A percentile compares a stretch with the other conserved stretches of the same genome.
phyloP scores from a whole-genome alignment of 1,140 invertebrate genomes.

The Mylabris phalerata region DNA sequence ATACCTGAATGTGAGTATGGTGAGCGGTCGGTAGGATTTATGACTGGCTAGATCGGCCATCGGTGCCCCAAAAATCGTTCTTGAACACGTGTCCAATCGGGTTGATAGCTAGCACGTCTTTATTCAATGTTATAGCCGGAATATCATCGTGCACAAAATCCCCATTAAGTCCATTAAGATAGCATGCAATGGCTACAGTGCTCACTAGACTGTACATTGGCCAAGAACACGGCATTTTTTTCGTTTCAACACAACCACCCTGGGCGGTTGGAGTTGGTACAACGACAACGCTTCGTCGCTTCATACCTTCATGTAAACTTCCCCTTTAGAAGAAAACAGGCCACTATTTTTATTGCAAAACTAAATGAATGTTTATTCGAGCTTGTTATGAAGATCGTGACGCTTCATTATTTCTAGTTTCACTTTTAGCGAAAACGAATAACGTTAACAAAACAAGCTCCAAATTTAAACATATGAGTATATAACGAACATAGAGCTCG shows the following conservation, averaged over 20 bases:
- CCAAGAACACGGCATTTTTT: constrained; percentile 32
- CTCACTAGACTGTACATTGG: constrained; percentile 55
- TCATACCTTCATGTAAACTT: constrained; percentile 18
- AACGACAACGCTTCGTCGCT: constrained; percentile 7
- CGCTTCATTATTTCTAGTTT: constrained; percentile 17
- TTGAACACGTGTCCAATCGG: constrained; percentile 59
- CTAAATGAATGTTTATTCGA: constrained; percentile 21
- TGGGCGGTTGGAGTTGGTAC: neutral
- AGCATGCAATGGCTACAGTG: constrained; percentile 60
- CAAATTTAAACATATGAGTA: too few relatives aligned
- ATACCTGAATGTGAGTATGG: constrained; percentile 76
- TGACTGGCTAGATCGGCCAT: constrained; percentile 77
- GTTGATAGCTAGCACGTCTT: constrained; percentile 68
- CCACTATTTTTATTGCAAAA: constrained; percentile 16
- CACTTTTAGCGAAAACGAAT: constrained; percentile 9
- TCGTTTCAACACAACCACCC: constrained; percentile 9
- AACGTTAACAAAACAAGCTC: too few relatives aligned
- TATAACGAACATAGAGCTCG: neutral
- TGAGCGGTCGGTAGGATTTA: constrained; percentile 78
- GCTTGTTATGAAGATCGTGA: constrained; percentile 16
- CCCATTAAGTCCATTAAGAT: constrained; percentile 71
- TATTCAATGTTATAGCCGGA: constrained; percentile 77
- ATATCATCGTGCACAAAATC: constrained; percentile 90
- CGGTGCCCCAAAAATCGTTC: constrained; percentile 87
- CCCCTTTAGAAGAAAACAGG: neutral